Evolutionary conservation across 2,797 vertebrate genomes (phyloP).

Genomic region (Eupleurogrammus muticus): DNA sequence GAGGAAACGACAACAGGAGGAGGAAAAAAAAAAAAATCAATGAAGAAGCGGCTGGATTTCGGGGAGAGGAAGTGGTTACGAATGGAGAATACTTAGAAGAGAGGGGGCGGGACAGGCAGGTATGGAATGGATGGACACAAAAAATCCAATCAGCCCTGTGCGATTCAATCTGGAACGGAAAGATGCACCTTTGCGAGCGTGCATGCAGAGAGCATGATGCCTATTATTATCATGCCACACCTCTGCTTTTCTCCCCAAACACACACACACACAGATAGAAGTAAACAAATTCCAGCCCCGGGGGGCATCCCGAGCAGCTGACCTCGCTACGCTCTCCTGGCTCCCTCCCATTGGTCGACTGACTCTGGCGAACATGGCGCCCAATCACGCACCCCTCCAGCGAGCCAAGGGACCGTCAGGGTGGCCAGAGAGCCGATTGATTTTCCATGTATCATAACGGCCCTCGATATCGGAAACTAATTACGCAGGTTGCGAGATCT

Average conservation of each 20-base stretch:
- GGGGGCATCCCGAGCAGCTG: conserved; percentile 51
- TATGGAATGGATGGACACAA: conserved; percentile 43
- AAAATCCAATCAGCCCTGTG: conserved; percentile 79
- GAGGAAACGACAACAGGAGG: conserved; percentile 22
- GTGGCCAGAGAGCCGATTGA: conserved; percentile 35
- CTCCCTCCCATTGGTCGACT: conserved; percentile 47
- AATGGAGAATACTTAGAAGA: conserved; percentile 27
- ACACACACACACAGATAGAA: conserved; percentile 30
- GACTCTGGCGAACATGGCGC: conserved; percentile 29
- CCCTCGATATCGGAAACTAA: conserved; percentile 47
- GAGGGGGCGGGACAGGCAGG: neutral
- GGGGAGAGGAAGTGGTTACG: conserved; percentile 13
- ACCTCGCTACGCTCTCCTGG: conserved; percentile 61
- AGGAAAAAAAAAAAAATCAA: conserved; percentile 34
- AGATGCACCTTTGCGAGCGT: conserved; percentile 60
- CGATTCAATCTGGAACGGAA: conserved; percentile 78
- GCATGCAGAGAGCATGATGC: conserved; percentile 51
- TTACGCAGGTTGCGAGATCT: conserved; percentile 38
- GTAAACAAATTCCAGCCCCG: conserved; percentile 60
- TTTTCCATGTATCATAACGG: conserved; percentile 46
- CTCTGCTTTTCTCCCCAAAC: conserved; percentile 18
- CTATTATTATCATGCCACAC: conserved; percentile 60
- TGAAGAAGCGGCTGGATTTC: conserved; percentile 35
- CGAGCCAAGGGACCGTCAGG: conserved; percentile 21
- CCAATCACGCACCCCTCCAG: conserved; percentile 7